phyloP scores from a whole-genome alignment of 2,113 vertebrate species.

The Poecile atricapillus region DNA sequence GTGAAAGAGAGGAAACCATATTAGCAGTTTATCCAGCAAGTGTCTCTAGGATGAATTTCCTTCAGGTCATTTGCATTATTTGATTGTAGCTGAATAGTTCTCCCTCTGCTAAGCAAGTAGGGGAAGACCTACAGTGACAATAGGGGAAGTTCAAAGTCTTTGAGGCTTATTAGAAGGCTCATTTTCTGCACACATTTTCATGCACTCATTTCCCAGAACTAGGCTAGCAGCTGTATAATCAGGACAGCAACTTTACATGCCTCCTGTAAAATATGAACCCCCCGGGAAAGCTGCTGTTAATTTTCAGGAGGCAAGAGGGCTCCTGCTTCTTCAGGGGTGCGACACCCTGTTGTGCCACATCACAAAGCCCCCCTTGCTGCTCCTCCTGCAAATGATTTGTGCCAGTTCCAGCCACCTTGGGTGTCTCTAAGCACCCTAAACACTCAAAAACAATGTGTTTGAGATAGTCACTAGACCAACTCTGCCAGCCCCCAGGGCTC shows the following conservation, averaged over 20 bases:
- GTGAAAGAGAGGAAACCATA: conserved; percentile 68
- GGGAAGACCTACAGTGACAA: conserved; percentile 65
- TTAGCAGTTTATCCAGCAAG: conserved; percentile 68
- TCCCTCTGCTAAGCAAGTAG: conserved; percentile 66
- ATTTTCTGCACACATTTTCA: conserved; percentile 64
- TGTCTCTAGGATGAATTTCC: conserved; percentile 69
- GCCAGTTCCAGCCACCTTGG: neutral
- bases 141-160: conserved; percentile 71
- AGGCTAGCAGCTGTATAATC: conserved; percentile 66
- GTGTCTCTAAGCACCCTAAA: neutral
- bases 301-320: neutral
- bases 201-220: conserved; percentile 60
- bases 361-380: neutral
- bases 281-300: conserved; percentile 27
- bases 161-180: conserved; percentile 71
- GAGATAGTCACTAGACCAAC: neutral
- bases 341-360: neutral
- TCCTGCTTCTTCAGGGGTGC: neutral
- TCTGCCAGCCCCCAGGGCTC: neutral
- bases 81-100: conserved; percentile 70
- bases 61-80: conserved; percentile 74
- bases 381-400: neutral
- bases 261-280: conserved; percentile 23
- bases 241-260: conserved; percentile 40
- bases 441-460: neutral